Conservation (phyloP, 2,888 invertebrate genomes). For the Entomobrya multifasciata region DNA sequence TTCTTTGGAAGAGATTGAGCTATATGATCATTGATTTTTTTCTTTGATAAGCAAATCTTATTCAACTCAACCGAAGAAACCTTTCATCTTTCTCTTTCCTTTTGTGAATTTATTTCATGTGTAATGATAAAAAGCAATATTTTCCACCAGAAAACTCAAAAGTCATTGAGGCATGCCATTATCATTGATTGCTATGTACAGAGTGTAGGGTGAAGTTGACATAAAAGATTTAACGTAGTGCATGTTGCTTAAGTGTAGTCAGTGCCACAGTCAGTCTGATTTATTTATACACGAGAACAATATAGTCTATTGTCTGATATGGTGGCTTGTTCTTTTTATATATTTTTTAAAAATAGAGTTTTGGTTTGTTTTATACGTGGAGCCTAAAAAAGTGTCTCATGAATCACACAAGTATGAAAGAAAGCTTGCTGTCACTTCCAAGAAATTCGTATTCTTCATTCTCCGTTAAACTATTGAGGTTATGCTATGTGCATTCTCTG, state of each 20-base stretch:
- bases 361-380: no score
- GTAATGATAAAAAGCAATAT: conserved; percentile 44
- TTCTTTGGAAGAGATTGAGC: background rate
- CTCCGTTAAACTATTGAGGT: no score
- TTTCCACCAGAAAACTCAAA: conserved; percentile 14
- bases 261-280: background rate
- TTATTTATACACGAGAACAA: no score
- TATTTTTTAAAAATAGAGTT: no score
- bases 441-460: no score
- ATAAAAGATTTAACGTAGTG: conserved; percentile 31
- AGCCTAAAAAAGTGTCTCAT: no score
- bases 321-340: no score
- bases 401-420: no score
- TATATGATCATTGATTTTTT: conserved; percentile 26
- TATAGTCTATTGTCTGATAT: no score
- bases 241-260: background rate
- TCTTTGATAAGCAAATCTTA: background rate
- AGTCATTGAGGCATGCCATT: conserved; percentile 19
- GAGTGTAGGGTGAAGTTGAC: background rate
- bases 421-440: no score
- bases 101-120: conserved; percentile 25
- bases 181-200: background rate
- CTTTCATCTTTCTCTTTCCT: background rate
- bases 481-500: no score
- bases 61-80: background rate